Evolutionary conservation across 2,113 vertebrate species (phyloP).

Genomic region (Rhagologus leucostigma): DNA sequence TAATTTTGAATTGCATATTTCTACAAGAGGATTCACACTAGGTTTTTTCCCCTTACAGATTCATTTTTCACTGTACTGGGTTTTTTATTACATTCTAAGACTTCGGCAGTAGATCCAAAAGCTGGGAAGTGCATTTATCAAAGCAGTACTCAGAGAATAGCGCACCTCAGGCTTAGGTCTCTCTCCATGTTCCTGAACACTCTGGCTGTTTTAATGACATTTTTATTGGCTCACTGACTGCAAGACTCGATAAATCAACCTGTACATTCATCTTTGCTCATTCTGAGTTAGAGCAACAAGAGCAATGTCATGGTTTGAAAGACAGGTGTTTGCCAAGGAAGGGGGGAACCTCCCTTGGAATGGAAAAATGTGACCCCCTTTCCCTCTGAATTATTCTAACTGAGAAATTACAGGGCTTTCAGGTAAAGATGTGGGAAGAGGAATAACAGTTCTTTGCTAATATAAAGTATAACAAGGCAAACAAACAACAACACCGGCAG

Average conservation of each 20-base stretch:
- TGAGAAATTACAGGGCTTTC: fast-evolving
- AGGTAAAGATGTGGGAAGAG: fast-evolving
- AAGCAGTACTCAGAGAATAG: not conserved
- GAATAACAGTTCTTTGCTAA: not conserved
- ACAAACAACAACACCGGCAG: fast-evolving
- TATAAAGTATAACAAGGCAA: fast-evolving
- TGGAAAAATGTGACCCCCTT: not conserved
- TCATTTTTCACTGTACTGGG: not conserved
- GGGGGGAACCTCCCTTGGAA: not conserved
- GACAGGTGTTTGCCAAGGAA: not conserved
- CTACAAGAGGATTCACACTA: not conserved
- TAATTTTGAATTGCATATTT: not conserved
- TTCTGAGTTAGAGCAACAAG: not conserved
- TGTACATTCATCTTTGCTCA: not conserved
- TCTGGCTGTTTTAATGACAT: not conserved
- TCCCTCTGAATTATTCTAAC: not conserved
- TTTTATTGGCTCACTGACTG: not conserved
- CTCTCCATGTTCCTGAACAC: not conserved
- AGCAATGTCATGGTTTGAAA: not conserved
- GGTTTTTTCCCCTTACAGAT: not conserved
- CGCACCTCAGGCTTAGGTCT: not conserved
- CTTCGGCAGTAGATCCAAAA: not conserved
- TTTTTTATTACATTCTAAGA: not conserved
- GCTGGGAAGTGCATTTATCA: not conserved
- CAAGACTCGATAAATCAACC: not conserved